Base-by-base conservation (phyloP, 2,888 invertebrate species). In the Trachelus troglodyta region DNA sequence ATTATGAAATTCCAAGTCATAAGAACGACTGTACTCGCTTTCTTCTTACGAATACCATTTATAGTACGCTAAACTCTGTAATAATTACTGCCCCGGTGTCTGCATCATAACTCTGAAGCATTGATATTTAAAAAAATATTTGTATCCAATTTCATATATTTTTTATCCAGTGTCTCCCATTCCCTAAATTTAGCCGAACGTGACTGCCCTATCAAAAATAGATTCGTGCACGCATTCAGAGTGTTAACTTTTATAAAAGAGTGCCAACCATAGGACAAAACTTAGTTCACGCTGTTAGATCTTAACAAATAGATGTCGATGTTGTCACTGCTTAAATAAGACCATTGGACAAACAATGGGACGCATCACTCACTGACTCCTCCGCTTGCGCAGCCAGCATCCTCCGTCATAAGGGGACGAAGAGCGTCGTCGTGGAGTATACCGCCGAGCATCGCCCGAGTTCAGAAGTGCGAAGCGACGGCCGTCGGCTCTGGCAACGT, bases 391-490 rank as follows among this genome's bases (percentile, higher is more conserved):
- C 69, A 56, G 71, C 71, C 31, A 71, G 71, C 23, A 30, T 71
- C 71, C 71, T 3, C 71, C 71, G 71, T 33, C 31, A 15, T 12
- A 33, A 71, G 71, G 0, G 71, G 71, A 15, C 71, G 71, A 30
- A 33, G 33, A 71, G 79, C 81, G 84, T 80, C 82, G 78, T 56
- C 40, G 23, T 9, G 40, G 2, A 23, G 40, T 23, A 23, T 0
- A 23, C 6, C 9, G 40, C 40, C 23, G 23, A 56, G 40, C 80
- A 78, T 81, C 81, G 82, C 75, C 75, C 80, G 80, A 75, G 75
- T 34, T 76, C 78, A 79, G 82, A 83, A 79, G 84, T 84, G 85
- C 83, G 86, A 84, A 88, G 90, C 89, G 89, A 90, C 90, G 89
- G 87, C 89, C 89, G 90, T 85, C 89, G 88, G 85, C 82, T 83